Conservation (phyloP, 2,888 invertebrate genomes). For the Cecidostiba fungosa region DNA sequence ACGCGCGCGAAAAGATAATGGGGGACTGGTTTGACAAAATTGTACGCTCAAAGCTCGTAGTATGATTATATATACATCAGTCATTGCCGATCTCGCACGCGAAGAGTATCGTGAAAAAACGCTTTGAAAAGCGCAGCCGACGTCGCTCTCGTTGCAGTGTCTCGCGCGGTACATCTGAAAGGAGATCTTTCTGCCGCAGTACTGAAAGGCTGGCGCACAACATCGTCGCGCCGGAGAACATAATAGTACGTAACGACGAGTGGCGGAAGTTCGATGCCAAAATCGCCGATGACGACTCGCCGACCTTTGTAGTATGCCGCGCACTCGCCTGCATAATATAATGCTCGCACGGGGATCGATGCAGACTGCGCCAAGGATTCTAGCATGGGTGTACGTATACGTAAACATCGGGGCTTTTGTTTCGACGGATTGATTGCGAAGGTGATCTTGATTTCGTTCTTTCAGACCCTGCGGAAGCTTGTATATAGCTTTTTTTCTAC, state of each 20-base stretch:
- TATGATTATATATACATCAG: neutral
- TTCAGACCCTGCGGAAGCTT: neutral
- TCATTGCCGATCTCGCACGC: too few species aligned
- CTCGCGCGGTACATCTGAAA: constrained; percentile 58
- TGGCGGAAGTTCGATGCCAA: constrained; percentile 28
- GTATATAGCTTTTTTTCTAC: neutral
- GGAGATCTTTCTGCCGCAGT: constrained; percentile 29
- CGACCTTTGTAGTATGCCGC: constrained; percentile 45
- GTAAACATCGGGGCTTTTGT: neutral
- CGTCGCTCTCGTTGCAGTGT: constrained; percentile 43
- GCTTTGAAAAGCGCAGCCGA: constrained; percentile 16
- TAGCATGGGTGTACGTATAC: neutral
- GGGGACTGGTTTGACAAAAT: neutral
- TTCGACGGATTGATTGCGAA: neutral
- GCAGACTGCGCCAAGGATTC: too few species aligned
- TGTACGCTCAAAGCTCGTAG: neutral
- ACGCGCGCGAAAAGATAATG: constrained; percentile 45
- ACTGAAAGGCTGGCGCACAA: constrained; percentile 4
- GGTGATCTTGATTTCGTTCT: neutral
- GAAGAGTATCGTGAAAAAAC: neutral
- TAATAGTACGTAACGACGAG: neutral
- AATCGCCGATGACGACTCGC: constrained; percentile 36
- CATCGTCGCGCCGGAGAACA: neutral
- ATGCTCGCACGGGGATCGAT: too few species aligned
- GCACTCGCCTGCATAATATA: neutral